phyloP scores from a whole-genome alignment of 2,888 invertebrate species.

The Yponomeuta evonymella region DNA sequence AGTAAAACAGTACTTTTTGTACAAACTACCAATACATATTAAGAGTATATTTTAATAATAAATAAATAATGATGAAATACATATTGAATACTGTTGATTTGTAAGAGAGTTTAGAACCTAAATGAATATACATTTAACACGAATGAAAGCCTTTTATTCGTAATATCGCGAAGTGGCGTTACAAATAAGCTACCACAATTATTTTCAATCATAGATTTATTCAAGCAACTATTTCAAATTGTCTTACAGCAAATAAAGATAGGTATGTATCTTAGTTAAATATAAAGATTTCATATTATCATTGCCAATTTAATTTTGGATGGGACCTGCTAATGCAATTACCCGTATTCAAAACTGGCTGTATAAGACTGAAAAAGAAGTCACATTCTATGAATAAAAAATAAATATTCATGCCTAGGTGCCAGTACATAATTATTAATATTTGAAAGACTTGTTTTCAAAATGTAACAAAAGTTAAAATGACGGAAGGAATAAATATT shows the following conservation, averaged over 20 bases:
- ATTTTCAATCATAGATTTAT: background rate
- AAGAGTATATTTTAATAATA: slow-evolving; percentile 10
- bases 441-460: too few species aligned
- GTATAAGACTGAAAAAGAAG: background rate
- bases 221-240: background rate
- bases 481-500: background rate
- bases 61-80: slow-evolving; percentile 18
- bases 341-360: background rate
- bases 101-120: slow-evolving; percentile 31
- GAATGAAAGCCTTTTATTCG: background rate
- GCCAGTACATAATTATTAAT: background rate
- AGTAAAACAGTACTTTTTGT: slow-evolving; percentile 4
- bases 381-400: background rate
- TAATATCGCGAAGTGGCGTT: background rate
- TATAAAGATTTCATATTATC: background rate
- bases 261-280: background rate
- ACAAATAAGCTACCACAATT: background rate
- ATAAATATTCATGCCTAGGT: background rate
- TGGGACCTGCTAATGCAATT: background rate
- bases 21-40: slow-evolving; percentile 10
- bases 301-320: background rate
- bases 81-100: slow-evolving; percentile 34
- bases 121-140: slow-evolving; percentile 4
- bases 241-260: background rate
- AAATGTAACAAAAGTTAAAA: too few species aligned